Percentiles rank a stretch among this genome's conserved stretches.
phyloP scores from a whole-genome alignment of 2,888 invertebrate species.

The Osmoderma eremita region DNA sequence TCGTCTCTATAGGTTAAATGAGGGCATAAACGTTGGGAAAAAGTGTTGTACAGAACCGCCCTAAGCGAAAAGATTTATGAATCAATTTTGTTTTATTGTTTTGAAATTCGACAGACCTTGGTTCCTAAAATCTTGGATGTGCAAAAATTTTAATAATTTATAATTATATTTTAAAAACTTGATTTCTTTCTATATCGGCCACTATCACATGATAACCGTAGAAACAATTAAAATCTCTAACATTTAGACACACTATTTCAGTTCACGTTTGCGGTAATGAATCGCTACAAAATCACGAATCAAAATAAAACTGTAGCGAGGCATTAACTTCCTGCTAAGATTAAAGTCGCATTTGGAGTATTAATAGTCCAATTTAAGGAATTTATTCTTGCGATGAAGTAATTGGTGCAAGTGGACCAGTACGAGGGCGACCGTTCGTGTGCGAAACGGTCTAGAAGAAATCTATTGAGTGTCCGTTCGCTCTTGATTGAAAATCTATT shows the following conservation, averaged over 20 bases:
- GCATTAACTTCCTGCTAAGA: conserved; percentile 14
- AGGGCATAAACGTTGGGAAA: no score
- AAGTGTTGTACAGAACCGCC: no score
- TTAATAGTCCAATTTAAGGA: conserved; percentile 35
- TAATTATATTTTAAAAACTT: no score
- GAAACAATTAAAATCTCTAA: no score
- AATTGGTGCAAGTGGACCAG: conserved; percentile 17
- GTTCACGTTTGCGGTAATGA: conserved; percentile 4
- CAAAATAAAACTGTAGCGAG: conserved; percentile 12
- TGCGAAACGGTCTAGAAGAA: conserved; percentile 11
- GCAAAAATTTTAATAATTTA: no score
- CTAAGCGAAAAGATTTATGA: no score
- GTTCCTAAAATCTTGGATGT: no score
- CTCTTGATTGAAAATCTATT: not conserved
- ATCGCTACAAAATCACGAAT: conserved; percentile 13
- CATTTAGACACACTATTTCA: not conserved
- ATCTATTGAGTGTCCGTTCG: not conserved
- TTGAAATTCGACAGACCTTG: no score
- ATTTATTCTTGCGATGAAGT: conserved; percentile 31
- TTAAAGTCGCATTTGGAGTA: conserved; percentile 37
- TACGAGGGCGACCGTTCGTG: not conserved
- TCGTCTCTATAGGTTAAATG: no score
- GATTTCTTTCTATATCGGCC: no score
- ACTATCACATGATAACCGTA: no score
- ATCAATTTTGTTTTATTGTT: no score